Conservation (phyloP, 2,888 invertebrate species). For the Sminthurinus aureus region DNA sequence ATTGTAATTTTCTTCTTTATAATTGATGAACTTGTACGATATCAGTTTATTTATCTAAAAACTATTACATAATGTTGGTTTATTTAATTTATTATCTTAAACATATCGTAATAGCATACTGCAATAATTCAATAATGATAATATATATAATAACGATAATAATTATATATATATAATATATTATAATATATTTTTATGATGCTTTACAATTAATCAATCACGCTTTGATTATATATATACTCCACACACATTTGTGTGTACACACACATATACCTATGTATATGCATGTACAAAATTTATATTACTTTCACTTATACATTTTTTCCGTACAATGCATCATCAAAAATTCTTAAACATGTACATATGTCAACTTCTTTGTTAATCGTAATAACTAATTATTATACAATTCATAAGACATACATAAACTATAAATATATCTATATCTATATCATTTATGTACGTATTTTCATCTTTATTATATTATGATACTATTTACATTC, state of each 20-base stretch:
- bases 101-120: constrained; percentile 15
- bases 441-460: not conserved
- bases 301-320: not conserved
- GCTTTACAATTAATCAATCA: constrained; percentile 9
- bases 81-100: constrained; percentile 13
- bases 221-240: not conserved
- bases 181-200: too few species aligned
- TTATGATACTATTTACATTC: not conserved
- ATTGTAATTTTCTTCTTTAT: not conserved
- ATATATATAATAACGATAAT: constrained; percentile 12
- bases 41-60: constrained; percentile 5
- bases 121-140: not conserved
- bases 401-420: not conserved
- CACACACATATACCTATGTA: not conserved
- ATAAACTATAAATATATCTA: not conserved
- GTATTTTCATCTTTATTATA: too few species aligned
- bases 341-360: not conserved
- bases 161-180: too few species aligned
- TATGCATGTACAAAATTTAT: not conserved
- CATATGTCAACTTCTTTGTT: constrained; percentile 3
- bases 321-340: not conserved
- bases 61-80: constrained; percentile 19
- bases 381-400: not conserved
- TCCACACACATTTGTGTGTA: not conserved
- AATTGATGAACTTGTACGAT: constrained; percentile 16